Evolutionary conservation across 1,140 invertebrate genomes (phyloP), one percentile per base, ranked within the genome.

Genomic region (Megalonaias nervosa): DNA sequence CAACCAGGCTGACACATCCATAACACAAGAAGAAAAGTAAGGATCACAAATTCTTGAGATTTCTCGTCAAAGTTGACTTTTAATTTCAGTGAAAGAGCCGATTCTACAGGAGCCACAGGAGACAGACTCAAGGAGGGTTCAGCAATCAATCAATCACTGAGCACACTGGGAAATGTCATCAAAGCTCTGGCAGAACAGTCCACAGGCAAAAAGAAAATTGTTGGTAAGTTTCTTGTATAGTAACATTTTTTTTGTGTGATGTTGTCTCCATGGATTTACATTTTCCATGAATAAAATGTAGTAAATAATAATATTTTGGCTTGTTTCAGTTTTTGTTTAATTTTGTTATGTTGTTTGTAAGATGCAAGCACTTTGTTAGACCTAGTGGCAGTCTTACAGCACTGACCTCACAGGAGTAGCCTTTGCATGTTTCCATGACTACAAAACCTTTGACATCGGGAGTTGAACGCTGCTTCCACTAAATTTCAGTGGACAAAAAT

Each of bases 61-160:
- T 48, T 48, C 38, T 48, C 11, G 1, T 48, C 38, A 9, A 48
- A 48, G 38, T 48, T 1, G 6, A 48, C 4, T 48, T 13, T 56
- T 6, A 23, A 16, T 82, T 87, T 19, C 80, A 94, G 93, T 89
- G 93, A 94, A 86, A 84, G 93, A 67, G 92, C 93, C 67, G 92
- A 92, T 48, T 91, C 89, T 69, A 93, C 93, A 65, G 93, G 92
- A 38, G 92, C 93, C 12, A 93, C 92, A 55, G 93, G 93, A 9
- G 93, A 94, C 74, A 85, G 93, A 71, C 85, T 94, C 21, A 93
- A 94, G 84, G 93, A 94, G 84, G 93, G 93, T 23, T 93, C 93
- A 15, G 91, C 92, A 23, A 94, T 94, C 68, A 94, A 94, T 86
- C 91, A 92, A 77, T 94, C 93, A 17, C 87, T 94, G 15, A 92